phyloP scores from a whole-genome alignment of 2,888 invertebrate genomes.

The Kryphioiulus occultus region DNA sequence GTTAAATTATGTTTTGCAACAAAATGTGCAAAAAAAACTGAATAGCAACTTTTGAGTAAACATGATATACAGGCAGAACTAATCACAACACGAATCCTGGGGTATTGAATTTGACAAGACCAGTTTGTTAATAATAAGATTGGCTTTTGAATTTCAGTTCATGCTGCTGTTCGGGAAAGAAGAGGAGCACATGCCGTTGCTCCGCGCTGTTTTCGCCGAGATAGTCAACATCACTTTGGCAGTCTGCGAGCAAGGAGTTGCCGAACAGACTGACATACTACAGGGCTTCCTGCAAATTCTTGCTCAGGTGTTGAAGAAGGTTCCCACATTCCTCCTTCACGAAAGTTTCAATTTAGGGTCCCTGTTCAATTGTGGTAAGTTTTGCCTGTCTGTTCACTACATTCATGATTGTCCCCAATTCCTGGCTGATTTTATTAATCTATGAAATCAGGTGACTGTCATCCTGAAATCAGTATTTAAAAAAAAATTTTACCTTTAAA shows the following conservation, averaged over 20 bases:
- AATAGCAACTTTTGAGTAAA: too few relatives aligned
- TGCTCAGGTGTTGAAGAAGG: constrained; percentile 73
- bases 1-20: too few relatives aligned
- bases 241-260: constrained; percentile 61
- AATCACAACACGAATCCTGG: too few relatives aligned
- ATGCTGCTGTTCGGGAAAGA: constrained; percentile 62
- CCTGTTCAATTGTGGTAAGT: constrained; percentile 66
- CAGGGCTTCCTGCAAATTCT: constrained; percentile 74
- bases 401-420: not conserved
- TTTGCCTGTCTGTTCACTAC: not conserved
- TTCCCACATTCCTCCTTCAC: constrained; percentile 64
- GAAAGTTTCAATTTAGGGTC: constrained; percentile 64
- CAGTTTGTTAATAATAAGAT: too few relatives aligned
- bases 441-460: too few relatives aligned
- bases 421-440: too few relatives aligned
- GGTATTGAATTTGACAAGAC: too few relatives aligned
- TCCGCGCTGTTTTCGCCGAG: constrained; percentile 63
- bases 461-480: too few relatives aligned
- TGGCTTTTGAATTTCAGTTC: constrained; percentile 57
- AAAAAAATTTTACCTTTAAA: too few relatives aligned
- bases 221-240: constrained; percentile 59
- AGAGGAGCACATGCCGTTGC: constrained; percentile 56
- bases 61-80: too few relatives aligned
- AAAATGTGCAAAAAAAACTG: too few relatives aligned
- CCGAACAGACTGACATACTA: constrained; percentile 73